These are phyloP conservation scores for Acromyrmex charruanus DNA, from an alignment of 1,140 invertebrate genomes.

Conservation along the genomic window DNA sequence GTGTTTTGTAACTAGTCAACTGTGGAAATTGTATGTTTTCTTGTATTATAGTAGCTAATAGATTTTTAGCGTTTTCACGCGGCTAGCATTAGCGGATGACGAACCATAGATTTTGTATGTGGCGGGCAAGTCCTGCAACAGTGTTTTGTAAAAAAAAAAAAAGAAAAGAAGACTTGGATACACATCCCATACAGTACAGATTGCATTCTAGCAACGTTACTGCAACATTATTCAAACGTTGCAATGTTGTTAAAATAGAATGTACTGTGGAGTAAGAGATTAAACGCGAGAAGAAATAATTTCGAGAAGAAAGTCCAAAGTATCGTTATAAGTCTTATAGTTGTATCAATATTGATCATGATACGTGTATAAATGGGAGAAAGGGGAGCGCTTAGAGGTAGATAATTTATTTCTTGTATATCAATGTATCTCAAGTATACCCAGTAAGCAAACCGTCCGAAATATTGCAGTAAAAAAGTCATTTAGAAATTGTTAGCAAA, in stretches of 20 bases:
- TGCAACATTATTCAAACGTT: too few species aligned
- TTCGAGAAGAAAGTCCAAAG: constrained; percentile 24
- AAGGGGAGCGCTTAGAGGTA: constrained; percentile 63
- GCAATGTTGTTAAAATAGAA: too few species aligned
- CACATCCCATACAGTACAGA: too few species aligned
- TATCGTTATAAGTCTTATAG: constrained; percentile 18
- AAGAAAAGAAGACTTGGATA: background rate
- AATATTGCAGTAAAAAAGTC: background rate
- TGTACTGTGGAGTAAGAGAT: background rate
- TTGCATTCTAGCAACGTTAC: too few species aligned
- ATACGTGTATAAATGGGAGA: constrained; percentile 67
- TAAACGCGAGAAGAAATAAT: background rate
- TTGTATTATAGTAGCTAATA: constrained; percentile 72
- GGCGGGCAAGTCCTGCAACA: constrained; percentile 24
- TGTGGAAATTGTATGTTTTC: constrained; percentile 68
- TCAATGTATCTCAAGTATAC: constrained; percentile 51
- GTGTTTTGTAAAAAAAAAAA: constrained; percentile 32
- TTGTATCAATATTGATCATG: background rate
- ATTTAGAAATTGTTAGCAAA: background rate
- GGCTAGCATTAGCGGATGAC: constrained; percentile 4
- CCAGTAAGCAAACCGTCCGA: background rate
- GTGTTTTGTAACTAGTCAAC: constrained; percentile 84
- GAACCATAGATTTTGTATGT: constrained; percentile 31
- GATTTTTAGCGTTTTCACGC: constrained; percentile 51
- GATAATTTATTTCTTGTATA: constrained; percentile 78